Conservation (phyloP, 2,797 vertebrate genomes). For the Florisuga fusca region DNA sequence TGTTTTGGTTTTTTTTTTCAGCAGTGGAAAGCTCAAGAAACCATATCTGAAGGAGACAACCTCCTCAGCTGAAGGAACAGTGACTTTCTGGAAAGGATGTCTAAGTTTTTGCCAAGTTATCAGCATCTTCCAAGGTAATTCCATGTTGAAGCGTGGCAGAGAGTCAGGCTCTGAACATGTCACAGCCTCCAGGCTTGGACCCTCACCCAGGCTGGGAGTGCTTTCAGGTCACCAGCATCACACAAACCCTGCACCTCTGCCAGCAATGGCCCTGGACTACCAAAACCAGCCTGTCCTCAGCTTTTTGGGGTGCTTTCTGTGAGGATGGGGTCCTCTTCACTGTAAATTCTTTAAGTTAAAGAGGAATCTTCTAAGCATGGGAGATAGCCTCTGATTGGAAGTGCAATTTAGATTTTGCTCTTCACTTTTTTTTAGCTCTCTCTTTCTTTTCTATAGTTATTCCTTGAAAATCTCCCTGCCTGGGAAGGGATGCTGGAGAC, state of each 20-base stretch:
- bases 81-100: neutral
- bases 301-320: neutral
- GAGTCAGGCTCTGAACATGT: neutral
- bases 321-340: neutral
- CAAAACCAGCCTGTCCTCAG: neutral
- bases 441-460: neutral
- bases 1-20: neutral
- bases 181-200: neutral
- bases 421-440: neutral
- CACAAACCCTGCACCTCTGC: neutral
- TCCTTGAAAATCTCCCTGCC: neutral
- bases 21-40: neutral
- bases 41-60: neutral
- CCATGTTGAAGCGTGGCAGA: neutral
- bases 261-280: neutral
- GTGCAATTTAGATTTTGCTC: neutral
- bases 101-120: neutral
- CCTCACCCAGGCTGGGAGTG: too few species aligned
- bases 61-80: neutral
- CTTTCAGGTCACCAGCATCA: neutral
- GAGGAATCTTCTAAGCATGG: neutral
- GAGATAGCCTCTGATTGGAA: neutral
- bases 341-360: neutral
- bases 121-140: neutral
- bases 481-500: neutral